Percentiles rank a stretch among this genome's conserved stretches.
Conservation (phyloP, 2,888 invertebrate genomes). For the Oscheius sp. region DNA sequence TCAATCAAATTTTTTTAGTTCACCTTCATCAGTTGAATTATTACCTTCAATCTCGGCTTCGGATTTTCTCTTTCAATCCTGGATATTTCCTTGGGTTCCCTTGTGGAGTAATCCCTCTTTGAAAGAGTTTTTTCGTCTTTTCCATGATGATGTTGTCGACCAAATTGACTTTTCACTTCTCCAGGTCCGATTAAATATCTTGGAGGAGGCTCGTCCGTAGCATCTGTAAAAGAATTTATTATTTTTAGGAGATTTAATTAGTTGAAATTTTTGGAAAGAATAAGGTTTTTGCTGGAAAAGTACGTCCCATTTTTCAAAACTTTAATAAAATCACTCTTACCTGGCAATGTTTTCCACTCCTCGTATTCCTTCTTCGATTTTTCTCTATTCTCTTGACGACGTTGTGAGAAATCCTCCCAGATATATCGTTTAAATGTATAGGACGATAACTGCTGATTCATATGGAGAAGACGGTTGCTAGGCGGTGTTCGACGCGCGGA, state of each 20-base stretch:
- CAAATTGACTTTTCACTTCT: not conserved
- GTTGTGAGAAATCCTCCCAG: constrained; percentile 6
- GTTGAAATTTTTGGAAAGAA: too few relatives aligned
- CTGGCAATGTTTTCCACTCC: not conserved
- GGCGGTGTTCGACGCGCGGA: too few relatives aligned
- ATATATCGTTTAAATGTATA: constrained; percentile 11
- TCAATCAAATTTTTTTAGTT: not conserved
- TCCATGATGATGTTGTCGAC: not conserved
- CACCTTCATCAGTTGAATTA: not conserved
- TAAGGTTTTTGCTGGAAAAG: too few relatives aligned
- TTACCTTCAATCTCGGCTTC: not conserved
- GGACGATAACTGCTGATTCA: constrained; percentile 7
- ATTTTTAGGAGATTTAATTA: too few relatives aligned
- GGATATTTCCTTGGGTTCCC: not conserved
- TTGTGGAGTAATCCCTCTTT: not conserved
- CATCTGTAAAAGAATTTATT: not conserved
- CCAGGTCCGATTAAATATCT: not conserved
- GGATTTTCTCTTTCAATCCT: too few relatives aligned
- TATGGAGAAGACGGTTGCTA: not conserved
- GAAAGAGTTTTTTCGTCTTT: not conserved
- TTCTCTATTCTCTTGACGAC: not conserved
- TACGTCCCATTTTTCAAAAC: too few relatives aligned
- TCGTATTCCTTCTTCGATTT: not conserved
- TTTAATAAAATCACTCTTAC: not conserved
- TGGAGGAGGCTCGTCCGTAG: not conserved